Conservation (phyloP, 2,888 invertebrate genomes). For the Tachystola acroxantha region DNA sequence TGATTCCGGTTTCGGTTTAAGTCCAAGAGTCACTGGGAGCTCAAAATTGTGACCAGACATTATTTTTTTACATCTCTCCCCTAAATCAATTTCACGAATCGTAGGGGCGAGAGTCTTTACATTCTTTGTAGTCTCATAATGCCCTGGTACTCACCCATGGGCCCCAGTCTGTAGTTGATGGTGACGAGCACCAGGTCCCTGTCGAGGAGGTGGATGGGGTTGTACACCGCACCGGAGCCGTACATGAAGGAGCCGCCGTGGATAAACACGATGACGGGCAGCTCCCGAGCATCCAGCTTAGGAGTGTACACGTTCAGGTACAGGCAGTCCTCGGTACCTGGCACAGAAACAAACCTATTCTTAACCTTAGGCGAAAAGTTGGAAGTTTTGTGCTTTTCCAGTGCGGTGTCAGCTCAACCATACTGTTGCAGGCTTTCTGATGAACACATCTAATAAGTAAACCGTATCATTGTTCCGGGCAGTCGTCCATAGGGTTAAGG, state of each 20-base stretch:
- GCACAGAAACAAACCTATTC: not conserved
- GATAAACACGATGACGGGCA: conserved; percentile 76
- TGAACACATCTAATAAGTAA: too few species aligned
- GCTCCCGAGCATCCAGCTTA: conserved; percentile 28
- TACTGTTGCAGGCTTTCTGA: too few species aligned
- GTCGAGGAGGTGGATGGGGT: conserved; percentile 75
- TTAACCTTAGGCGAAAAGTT: not conserved
- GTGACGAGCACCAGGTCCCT: conserved; percentile 78
- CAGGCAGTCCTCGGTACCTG: conserved; percentile 73
- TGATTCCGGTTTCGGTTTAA: too few species aligned
- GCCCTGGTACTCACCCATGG: conserved; percentile 58
- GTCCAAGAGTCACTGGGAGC: too few species aligned
- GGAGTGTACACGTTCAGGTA: conserved; percentile 78
- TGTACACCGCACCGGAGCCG: conserved; percentile 63
- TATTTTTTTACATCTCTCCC: too few species aligned
- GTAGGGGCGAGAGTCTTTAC: too few species aligned
- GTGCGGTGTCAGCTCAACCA: too few species aligned
- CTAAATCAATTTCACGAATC: too few species aligned
- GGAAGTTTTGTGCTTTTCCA: not conserved
- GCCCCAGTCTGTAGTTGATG: conserved; percentile 80
- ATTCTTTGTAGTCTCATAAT: too few species aligned
- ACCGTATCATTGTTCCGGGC: too few species aligned
- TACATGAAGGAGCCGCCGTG: conserved; percentile 81
- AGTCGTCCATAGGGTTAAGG: too few species aligned
- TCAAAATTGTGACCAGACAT: too few species aligned